Evolutionary conservation across 2,797 vertebrate species (phyloP), one percentile per base, ranked within the genome.

Genomic region (Falco novaeseelandiae): DNA sequence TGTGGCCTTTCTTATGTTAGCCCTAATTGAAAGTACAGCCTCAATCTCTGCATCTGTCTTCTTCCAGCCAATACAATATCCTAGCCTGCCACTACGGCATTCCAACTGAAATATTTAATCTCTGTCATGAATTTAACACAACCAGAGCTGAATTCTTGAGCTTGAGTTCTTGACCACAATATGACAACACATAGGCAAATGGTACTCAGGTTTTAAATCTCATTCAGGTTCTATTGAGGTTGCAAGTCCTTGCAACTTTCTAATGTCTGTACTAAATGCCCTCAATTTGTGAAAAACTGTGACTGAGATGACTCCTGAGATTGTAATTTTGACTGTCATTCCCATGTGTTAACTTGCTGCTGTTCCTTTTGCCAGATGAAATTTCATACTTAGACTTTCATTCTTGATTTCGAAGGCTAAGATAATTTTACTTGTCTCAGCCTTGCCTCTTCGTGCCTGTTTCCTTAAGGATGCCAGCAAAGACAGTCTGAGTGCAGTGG

Each of bases 1-100:
- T 49, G 54, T 54, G 48, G 59, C 32, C 49, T 92, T 95, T 93
- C 81, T 97, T 90, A 85, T 85, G 78, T 76, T 96, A 95, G 96
- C 90, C 48, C 59, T 70, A 61, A 67, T 38, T 74, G 74, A 72
- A 90, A 90, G 40, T 90, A 85, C 71, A 95, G 23, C 81, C 27
- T 94, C 36, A 92, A 6, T 66, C 71, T 78, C 89, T 85, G 23
- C 87, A 92, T 83, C 86, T 97, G 71, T 74, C 74, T 80, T 78
- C 46, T 85, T 95, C 57, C 32, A 93, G 42, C 34, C 44, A 46
- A 22, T 54, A 40, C 19, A 51, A 44, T 10, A 44, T 63, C 29
- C 59, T 49, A 52, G 23, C 17, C 59, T 44, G 29, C 58, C 4
- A 0, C 52, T 83, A 18, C 54, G 70, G 29, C 38, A 74, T 89